Conservation (phyloP, 2,113 vertebrate genomes). For the Myotis davidii region DNA sequence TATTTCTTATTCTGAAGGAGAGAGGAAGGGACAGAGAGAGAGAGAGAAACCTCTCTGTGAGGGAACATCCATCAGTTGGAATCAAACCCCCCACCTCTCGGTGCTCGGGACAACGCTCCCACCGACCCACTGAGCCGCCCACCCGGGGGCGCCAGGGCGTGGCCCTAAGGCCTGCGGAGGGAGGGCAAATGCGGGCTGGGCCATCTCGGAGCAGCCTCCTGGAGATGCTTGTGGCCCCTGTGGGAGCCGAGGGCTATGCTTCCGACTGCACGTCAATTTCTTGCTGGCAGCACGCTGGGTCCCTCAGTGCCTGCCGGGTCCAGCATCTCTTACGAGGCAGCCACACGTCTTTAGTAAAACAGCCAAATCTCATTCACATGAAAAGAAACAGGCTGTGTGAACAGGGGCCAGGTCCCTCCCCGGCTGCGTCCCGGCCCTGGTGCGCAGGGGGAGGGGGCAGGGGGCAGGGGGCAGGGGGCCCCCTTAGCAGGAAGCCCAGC, state of each 20-base stretch:
- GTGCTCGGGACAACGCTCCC: too few relatives aligned
- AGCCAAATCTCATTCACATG: neutral
- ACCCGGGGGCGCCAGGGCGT: too few relatives aligned
- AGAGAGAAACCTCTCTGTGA: too few relatives aligned
- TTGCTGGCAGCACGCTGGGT: neutral
- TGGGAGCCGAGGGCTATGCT: neutral
- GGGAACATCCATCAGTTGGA: too few relatives aligned
- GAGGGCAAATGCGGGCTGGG: too few relatives aligned
- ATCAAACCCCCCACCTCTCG: too few relatives aligned
- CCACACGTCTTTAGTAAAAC: neutral
- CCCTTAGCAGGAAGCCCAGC: neutral
- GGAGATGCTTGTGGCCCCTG: too few relatives aligned
- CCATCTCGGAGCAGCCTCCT: neutral
- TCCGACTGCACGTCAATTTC: neutral
- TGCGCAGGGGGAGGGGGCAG: accelerated
- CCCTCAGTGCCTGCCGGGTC: accelerated
- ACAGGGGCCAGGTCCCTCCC: neutral
- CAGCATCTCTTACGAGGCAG: neutral
- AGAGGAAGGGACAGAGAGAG: too few relatives aligned
- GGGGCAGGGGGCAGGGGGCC: too few relatives aligned
- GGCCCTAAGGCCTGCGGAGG: neutral
- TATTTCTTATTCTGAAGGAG: too few relatives aligned
- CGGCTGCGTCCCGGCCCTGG: neutral
- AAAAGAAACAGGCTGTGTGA: neutral
- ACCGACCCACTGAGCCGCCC: too few relatives aligned